Evolutionary conservation across 2,888 invertebrate genomes (phyloP).

Genomic region (Noctua pronuba): DNA sequence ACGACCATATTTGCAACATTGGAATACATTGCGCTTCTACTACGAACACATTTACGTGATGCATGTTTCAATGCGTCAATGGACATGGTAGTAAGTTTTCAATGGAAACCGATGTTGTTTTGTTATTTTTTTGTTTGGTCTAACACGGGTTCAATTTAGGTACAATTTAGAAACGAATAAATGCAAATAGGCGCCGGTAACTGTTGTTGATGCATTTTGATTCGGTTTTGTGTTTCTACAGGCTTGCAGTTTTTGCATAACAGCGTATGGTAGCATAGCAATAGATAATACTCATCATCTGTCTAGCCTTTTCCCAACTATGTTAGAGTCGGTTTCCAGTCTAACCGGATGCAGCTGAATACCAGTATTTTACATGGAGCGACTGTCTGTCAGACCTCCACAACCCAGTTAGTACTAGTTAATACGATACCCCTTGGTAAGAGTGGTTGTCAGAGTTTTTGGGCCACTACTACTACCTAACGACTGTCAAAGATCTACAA

Average conservation of each 20-base stretch:
- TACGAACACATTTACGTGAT: conserved; percentile 6
- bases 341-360: too few species aligned
- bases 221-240: conserved; percentile 36
- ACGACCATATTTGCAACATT: conserved; percentile 31
- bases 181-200: conserved; percentile 45
- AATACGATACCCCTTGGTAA: too few species aligned
- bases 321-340: too few species aligned
- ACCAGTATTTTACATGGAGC: too few species aligned
- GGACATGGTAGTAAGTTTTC: background rate
- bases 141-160: conserved; percentile 47
- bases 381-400: too few species aligned
- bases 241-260: conserved; percentile 24
- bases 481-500: too few species aligned
- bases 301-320: too few species aligned
- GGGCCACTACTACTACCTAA: too few species aligned
- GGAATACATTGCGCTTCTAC: conserved; percentile 39
- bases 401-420: too few species aligned
- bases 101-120: background rate
- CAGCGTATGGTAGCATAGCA: background rate
- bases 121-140: conserved; percentile 10
- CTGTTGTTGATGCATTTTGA: conserved; percentile 57
- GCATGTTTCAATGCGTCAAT: conserved; percentile 5
- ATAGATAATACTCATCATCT: background rate
- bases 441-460: too few species aligned
- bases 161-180: conserved; percentile 54